Evolutionary conservation across 1,140 invertebrate species (phyloP), one percentile per base, ranked within the genome.

Genomic region (Melanaphis sacchari): DNA sequence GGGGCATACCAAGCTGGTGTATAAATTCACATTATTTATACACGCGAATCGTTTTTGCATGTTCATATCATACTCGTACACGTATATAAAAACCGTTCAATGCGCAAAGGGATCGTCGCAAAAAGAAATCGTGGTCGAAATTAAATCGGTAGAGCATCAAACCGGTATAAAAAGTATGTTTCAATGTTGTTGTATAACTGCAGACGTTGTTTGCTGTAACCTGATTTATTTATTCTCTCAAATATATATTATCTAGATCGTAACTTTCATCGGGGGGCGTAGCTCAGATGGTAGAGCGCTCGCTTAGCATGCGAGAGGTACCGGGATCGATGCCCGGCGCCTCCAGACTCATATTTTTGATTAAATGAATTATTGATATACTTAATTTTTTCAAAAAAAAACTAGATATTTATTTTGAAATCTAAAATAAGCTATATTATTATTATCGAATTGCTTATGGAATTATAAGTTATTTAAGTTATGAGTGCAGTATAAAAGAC

Each of bases 271-370:
- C 93, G 43, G 96, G 96, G 97, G 97, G 96, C 97, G 96, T 97
- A 97, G 96, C 97, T 97, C 97, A 97, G 96, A 97, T 97, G 97
- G 97, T 97, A 97, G 97, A 97, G 97, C 97, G 97, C 97, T 97
- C 97, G 97, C 97, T 97, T 97, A 97, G 97, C 97, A 97, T 97
- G 97, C 96, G 97, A 97, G 97, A 97, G 97, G 97, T 97, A 97
- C 96, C 96, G 96, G 97, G 97, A 97, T 97, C 97, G 97, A 97
- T 97, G 96, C 97, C 97, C 96, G 96, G 96, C 96, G 96, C 96
- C 96, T 97, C 96, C 96, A 97, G 95, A 82, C 90, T 41, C 5
- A 76, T 76, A 59, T 92, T 54, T 91, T 89, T 89, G 31, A 24
- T 76, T 15, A 4, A 15, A 76, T n/a, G 5, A n/a, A 36, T n/a